Evolutionary conservation across 2,113 vertebrate genomes (phyloP).

Genomic region (Callipepla squamata): DNA sequence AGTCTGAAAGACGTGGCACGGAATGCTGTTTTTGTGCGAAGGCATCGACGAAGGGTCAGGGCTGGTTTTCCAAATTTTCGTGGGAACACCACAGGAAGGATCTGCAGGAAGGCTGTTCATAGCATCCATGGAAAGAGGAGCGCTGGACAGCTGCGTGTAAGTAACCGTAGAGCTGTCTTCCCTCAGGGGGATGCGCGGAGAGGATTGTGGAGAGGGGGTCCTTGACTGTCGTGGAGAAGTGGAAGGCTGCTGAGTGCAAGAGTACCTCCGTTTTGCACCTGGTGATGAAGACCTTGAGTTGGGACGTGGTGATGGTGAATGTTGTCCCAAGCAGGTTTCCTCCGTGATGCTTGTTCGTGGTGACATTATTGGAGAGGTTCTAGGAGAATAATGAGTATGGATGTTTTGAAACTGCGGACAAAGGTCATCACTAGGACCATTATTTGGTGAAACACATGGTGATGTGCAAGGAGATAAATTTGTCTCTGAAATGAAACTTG

Average conservation of each 20-base stretch:
- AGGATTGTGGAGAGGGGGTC: conserved; percentile 90
- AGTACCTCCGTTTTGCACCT: conserved; percentile 94
- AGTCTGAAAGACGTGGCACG: conserved; percentile 79
- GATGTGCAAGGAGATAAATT: conserved; percentile 94
- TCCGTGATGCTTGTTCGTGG: conserved; percentile 89
- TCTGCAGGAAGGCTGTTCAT: conserved; percentile 83
- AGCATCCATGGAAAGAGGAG: conserved; percentile 81
- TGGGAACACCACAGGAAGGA: conserved; percentile 86
- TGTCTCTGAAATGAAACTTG: conserved; percentile 98
- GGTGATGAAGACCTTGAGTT: conserved; percentile 94
- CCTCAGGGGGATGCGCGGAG: conserved; percentile 68
- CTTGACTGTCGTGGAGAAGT: conserved; percentile 87
- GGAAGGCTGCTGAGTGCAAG: conserved; percentile 79
- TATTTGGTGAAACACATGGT: conserved; percentile 97
- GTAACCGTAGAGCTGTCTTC: conserved; percentile 79
- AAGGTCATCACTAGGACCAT: conserved; percentile 90
- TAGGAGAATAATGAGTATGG: conserved; percentile 92
- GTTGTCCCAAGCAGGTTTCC: conserved; percentile 87
- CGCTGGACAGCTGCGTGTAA: conserved; percentile 70
- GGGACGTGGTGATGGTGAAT: conserved; percentile 89
- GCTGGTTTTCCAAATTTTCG: conserved; percentile 92
- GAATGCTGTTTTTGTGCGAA: conserved; percentile 82
- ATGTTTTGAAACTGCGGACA: conserved; percentile 96
- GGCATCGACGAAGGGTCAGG: conserved; percentile 84
- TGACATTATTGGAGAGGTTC: conserved; percentile 95